A percentile compares a stretch with the other conserved stretches of the same genome.
Evolutionary conservation across 2,113 vertebrate genomes (phyloP).

Genomic region (Labeo catla): DNA sequence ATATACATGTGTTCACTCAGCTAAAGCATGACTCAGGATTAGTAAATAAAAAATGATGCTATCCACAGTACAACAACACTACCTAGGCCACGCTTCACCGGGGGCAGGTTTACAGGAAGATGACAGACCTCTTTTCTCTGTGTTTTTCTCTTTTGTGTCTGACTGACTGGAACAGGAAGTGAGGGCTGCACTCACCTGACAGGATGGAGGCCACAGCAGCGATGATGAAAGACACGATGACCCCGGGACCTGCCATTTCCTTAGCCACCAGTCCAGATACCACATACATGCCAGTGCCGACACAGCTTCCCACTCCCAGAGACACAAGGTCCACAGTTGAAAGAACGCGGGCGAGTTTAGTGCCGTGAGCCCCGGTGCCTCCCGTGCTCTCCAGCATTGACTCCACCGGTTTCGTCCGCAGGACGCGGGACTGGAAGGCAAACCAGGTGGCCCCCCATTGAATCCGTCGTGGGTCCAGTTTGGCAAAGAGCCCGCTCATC

Average conservation of each 20-base stretch:
- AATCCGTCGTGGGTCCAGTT: constrained; percentile 82
- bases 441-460: constrained; percentile 83
- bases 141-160: constrained; percentile 29
- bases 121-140: not conserved
- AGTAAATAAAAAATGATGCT: not conserved
- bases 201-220: constrained; percentile 91
- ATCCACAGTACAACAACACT: not conserved
- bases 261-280: constrained; percentile 96
- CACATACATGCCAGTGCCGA: constrained; percentile 98
- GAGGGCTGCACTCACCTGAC: constrained; percentile 79
- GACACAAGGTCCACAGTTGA: constrained; percentile 95
- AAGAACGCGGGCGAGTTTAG: constrained; percentile 88
- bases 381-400: constrained; percentile 84
- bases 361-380: constrained; percentile 71
- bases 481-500: constrained; percentile 80
- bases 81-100: not conserved
- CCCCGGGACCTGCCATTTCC: constrained; percentile 92
- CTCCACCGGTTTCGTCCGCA: constrained; percentile 93
- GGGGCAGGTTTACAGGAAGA: not conserved
- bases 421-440: constrained; percentile 80
- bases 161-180: constrained; percentile 38
- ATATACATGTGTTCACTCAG: constrained; percentile 1
- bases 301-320: constrained; percentile 94
- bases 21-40: constrained; percentile 1
- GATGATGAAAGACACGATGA: constrained; percentile 96